Percentiles rank a stretch among this genome's conserved stretches.
Evolutionary conservation across 2,888 invertebrate genomes (phyloP).

Genomic region (Frankliniella intonsa): DNA sequence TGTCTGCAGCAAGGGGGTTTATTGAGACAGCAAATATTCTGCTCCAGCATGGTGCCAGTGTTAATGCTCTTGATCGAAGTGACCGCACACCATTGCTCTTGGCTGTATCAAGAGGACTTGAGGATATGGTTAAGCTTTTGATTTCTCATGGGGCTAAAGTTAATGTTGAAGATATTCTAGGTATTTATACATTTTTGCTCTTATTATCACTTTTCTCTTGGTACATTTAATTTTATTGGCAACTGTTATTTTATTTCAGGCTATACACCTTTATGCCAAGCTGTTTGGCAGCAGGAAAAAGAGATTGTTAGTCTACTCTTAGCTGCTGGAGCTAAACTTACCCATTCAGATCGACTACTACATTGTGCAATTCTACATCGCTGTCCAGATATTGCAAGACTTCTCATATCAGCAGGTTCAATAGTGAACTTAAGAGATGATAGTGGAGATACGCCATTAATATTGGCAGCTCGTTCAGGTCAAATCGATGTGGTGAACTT

Average conservation of each 20-base stretch:
- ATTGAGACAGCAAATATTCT: conserved; percentile 44
- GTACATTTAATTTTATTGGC: background rate
- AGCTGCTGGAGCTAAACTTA: conserved; percentile 61
- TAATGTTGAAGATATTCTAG: conserved; percentile 62
- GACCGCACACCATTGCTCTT: conserved; percentile 50
- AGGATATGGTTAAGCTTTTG: conserved; percentile 57
- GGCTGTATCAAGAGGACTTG: conserved; percentile 94
- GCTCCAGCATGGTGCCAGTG: conserved; percentile 79
- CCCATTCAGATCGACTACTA: conserved; percentile 64
- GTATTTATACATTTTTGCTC: conserved; percentile 43
- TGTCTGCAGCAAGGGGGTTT: conserved; percentile 45
- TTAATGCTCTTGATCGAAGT: conserved; percentile 96
- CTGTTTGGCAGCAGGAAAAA: conserved; percentile 61
- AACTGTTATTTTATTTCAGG: conserved; percentile 45
- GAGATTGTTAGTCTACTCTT: conserved; percentile 57
- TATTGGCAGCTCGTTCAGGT: conserved; percentile 54
- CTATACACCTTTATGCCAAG: conserved; percentile 65
- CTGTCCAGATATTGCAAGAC: conserved; percentile 55
- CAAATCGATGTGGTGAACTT: conserved; percentile 52
- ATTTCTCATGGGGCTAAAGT: conserved; percentile 44
- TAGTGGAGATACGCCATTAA: conserved; percentile 64
- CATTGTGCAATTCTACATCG: conserved; percentile 63
- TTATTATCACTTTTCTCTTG: background rate
- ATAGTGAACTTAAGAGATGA: conserved; percentile 61
- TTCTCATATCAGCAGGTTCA: conserved; percentile 55